A percentile compares a stretch with the other conserved stretches of the same genome.
Evolutionary conservation across 2,888 invertebrate genomes (phyloP).

Genomic region (Eumerus sabulonum): DNA sequence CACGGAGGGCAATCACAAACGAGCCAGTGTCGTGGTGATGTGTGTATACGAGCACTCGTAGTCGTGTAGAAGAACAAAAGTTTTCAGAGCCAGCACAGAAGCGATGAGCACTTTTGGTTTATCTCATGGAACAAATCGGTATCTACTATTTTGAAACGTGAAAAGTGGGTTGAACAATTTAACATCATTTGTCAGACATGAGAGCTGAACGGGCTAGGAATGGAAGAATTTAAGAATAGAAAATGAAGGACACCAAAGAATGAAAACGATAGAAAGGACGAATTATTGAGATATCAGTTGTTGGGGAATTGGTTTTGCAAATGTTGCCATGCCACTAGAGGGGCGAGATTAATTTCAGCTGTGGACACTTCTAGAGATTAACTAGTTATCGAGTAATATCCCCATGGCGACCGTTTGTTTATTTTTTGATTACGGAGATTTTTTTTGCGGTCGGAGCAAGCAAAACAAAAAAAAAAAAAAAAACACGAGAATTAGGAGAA

Average conservation of each 20-base stretch:
- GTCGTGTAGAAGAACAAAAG: conserved; percentile 49
- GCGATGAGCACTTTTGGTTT: conserved; percentile 62
- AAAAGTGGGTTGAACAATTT: conserved; percentile 65
- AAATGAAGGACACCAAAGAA: background rate
- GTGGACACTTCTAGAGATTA: conserved; percentile 29
- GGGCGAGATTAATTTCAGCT: conserved; percentile 31
- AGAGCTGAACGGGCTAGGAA: conserved; percentile 26
- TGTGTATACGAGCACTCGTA: background rate
- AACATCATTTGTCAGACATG: conserved; percentile 62
- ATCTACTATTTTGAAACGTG: conserved; percentile 61
- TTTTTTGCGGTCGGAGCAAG: too few species aligned
- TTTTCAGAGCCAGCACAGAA: conserved; percentile 47
- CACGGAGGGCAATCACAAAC: conserved; percentile 63
- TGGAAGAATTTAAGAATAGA: conserved; percentile 20
- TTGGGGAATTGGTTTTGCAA: conserved; percentile 58
- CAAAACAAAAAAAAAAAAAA: too few species aligned
- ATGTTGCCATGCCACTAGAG: conserved; percentile 40
- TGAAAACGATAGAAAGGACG: conserved; percentile 34
- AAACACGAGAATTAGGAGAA: too few species aligned
- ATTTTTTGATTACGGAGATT: too few species aligned
- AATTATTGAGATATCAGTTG: conserved; percentile 68
- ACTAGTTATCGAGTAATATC: conserved; percentile 16
- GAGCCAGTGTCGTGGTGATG: conserved; percentile 23
- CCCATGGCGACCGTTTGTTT: too few species aligned
- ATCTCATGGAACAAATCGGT: conserved; percentile 54